These are phyloP conservation scores for Sinosuthora webbiana DNA, from an alignment of 2,113 vertebrate genomes.

Conservation along the genomic window DNA sequence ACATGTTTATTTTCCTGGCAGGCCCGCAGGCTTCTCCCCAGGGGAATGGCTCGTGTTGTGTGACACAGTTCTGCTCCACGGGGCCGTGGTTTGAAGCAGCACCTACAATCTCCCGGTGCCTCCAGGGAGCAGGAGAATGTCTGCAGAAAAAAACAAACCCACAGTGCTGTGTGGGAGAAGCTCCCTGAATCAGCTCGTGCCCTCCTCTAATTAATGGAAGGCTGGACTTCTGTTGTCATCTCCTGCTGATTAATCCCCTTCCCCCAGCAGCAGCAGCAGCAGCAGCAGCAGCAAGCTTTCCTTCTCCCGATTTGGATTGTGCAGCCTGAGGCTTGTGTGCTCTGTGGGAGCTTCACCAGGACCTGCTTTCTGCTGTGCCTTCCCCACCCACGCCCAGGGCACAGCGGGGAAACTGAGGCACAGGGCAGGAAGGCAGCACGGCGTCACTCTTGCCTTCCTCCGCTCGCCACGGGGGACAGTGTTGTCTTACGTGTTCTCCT, in stretches of 20 bases:
- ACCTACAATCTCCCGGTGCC: not conserved
- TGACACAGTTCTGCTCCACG: not conserved
- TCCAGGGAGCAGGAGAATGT: not conserved
- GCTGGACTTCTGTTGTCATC: not conserved
- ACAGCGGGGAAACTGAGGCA: constrained; percentile 17
- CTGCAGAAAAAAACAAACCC: not conserved
- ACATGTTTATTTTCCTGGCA: not conserved
- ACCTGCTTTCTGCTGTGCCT: not conserved
- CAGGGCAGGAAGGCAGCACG: rapidly evolving
- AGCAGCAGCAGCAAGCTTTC: not conserved
- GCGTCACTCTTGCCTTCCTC: not conserved
- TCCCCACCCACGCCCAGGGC: not conserved
- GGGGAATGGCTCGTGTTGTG: not conserved
- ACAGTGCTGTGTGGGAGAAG: not conserved
- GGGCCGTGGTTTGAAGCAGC: not conserved
- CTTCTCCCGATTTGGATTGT: not conserved
- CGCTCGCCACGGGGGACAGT: rapidly evolving
- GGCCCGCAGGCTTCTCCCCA: not conserved
- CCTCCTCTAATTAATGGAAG: not conserved
- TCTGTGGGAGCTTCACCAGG: not conserved
- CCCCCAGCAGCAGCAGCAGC: not conserved
- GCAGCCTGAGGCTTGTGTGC: not conserved
- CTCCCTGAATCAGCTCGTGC: not conserved
- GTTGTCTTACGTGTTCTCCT: rapidly evolving
- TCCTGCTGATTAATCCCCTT: constrained; percentile 33